Evolutionary conservation across 2,797 vertebrate species (phyloP), one percentile per base, ranked within the genome.

Genomic region (Anas georgica): DNA sequence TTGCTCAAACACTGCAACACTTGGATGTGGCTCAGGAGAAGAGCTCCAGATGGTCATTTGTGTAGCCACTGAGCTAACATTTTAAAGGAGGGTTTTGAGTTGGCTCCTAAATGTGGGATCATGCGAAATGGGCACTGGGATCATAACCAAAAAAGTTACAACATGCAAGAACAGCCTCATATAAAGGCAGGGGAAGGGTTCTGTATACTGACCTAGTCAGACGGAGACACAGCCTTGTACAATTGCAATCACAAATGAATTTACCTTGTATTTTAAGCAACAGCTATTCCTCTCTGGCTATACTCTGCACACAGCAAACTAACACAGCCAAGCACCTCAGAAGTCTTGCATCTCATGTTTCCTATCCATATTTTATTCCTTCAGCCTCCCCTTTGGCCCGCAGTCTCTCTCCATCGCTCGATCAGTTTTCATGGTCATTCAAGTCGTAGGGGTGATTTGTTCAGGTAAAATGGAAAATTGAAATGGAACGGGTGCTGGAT

Each of bases 401-500:
- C 79, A 88, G 62, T 83, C 72, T 82, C 79, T 73, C 83, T 66
- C 87, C 63, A 41, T 45, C 17, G 9, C 91, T 95, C 79, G 33
- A 97, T 96, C 94, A 91, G 91, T 91, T 96, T 97, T 95, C 95
- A 97, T 83, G 97, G 96, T 94, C 96, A 92, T 95, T 97, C 90
- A 35, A 95, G 90, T 87, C 54, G 3, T 85, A 74, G 89, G 78
- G 69, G 92, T 97, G 93, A 97, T 97, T 97, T 98, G 95, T 97
- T 97, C 95, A 95, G 92, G 96, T 96, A 97, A 97, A 98, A 97
- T 86, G 93, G 96, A 96, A 97, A 97, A 97, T 97, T 97, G 95
- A 97, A 97, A 97, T 82, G 93, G 92, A 97, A 83, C 60, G 45
- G 70, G 88, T 64, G 76, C 93, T 97, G 90, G 93, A 95, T 97